A percentile compares a stretch with the other conserved stretches of the same genome.
Evolutionary conservation across 2,113 vertebrate species (phyloP).

Genomic region (Clinocottus analis): DNA sequence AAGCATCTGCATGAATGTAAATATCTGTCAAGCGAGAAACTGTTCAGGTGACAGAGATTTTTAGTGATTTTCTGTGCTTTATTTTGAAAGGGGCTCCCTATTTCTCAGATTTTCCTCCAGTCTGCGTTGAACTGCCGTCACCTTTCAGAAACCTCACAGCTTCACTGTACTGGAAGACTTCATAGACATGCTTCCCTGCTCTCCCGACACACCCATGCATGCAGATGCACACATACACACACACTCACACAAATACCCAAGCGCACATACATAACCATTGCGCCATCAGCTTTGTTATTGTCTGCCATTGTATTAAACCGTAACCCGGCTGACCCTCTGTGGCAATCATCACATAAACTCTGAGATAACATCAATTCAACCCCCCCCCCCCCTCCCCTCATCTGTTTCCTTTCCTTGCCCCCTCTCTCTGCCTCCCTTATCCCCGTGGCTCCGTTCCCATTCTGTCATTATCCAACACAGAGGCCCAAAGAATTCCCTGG

Average conservation of each 20-base stretch:
- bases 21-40: neutral
- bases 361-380: conserved; percentile 73
- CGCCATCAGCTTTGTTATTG: conserved; percentile 56
- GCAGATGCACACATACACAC: conserved; percentile 44
- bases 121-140: conserved; percentile 55
- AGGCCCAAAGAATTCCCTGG: conserved; percentile 60
- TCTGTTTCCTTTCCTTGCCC: conserved; percentile 47
- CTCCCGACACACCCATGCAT: conserved; percentile 49
- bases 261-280: conserved; percentile 26
- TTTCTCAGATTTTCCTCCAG: conserved; percentile 26
- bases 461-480: conserved; percentile 76
- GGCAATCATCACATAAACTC: conserved; percentile 58
- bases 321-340: conserved; percentile 63
- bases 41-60: conserved; percentile 20
- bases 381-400: conserved; percentile 44
- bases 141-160: conserved; percentile 66
- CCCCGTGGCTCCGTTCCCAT: conserved; percentile 75
- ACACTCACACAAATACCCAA: conserved; percentile 8
- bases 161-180: conserved; percentile 69
- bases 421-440: conserved; percentile 54
- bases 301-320: conserved; percentile 58
- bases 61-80: conserved; percentile 25
- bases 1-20: neutral
- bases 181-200: conserved; percentile 57
- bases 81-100: conserved; percentile 49